A percentile compares a stretch with the other conserved stretches of the same genome.
These are phyloP conservation scores for Cossypha caffra DNA, from an alignment of 2,797 vertebrate genomes.

Conservation along the genomic window DNA sequence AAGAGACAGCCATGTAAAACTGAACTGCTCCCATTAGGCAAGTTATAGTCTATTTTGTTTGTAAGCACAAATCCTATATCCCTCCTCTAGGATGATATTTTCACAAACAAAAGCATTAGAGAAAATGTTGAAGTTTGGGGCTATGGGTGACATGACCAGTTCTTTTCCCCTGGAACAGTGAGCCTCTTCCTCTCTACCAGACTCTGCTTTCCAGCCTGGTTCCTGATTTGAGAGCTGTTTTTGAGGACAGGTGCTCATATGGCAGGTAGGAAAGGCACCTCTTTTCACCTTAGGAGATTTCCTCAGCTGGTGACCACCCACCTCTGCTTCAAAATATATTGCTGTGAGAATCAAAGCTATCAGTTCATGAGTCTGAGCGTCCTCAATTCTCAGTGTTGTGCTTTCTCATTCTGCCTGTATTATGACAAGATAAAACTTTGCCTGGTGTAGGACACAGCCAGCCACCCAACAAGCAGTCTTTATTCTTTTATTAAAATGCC, in stretches of 20 bases:
- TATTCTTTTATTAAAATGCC: not conserved
- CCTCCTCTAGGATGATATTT: not conserved
- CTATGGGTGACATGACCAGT: not conserved
- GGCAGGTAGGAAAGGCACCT: not conserved
- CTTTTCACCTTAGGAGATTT: not conserved
- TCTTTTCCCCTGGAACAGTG: not conserved
- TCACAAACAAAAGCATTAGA: not conserved
- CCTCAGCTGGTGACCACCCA: not conserved
- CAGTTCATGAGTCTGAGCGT: not conserved
- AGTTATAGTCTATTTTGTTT: constrained; percentile 50
- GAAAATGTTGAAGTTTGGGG: not conserved
- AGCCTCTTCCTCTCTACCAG: not conserved
- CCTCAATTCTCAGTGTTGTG: not conserved
- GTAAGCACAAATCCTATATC: constrained; percentile 16
- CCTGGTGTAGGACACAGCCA: not conserved
- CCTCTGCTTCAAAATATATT: not conserved
- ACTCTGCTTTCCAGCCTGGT: not conserved
- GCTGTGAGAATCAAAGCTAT: not conserved
- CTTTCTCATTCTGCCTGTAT: not conserved
- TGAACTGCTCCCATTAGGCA: constrained; percentile 22
- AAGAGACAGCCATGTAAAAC: constrained; percentile 3
- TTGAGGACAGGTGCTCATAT: accelerated
- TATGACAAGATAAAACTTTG: not conserved
- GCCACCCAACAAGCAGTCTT: not conserved
- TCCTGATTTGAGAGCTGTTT: not conserved